These are phyloP conservation scores for Nannospalax galili DNA, from an alignment of 2,113 vertebrate species.

Conservation along the genomic window DNA sequence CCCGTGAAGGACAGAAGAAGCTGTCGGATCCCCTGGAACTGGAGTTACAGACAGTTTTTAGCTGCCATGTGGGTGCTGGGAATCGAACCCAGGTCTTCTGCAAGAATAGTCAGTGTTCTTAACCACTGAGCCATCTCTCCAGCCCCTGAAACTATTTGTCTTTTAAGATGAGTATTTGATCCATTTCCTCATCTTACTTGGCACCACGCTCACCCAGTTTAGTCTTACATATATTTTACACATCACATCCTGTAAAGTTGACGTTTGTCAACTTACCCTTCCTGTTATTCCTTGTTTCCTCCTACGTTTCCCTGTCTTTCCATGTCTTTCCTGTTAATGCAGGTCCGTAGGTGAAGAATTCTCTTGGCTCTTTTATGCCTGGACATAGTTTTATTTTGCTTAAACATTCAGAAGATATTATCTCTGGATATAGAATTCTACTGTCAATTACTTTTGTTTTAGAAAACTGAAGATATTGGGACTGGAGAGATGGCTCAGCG, in stretches of 20 bases:
- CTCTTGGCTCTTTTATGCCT: not conserved
- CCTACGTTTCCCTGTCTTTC: not conserved
- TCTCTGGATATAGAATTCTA: not conserved
- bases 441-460: not conserved
- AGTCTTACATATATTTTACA: not conserved
- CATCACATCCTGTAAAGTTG: not conserved
- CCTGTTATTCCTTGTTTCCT: not conserved
- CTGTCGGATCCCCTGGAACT: too few relatives aligned
- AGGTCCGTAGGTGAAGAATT: not conserved
- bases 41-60: too few relatives aligned
- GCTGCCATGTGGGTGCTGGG: too few relatives aligned
- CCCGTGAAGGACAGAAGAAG: too few relatives aligned
- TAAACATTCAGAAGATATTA: not conserved
- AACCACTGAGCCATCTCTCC: too few relatives aligned
- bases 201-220: not conserved
- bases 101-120: too few relatives aligned
- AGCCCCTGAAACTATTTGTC: too few relatives aligned
- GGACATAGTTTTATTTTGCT: conserved; percentile 19
- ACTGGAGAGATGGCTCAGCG: too few relatives aligned
- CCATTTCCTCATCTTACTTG: not conserved
- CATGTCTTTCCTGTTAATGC: not conserved
- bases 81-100: too few relatives aligned
- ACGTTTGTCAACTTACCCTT: not conserved
- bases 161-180: conserved; percentile 17
- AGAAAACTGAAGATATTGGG: not conserved